Evolutionary conservation across 1,140 invertebrate genomes (phyloP).

Genomic region (Bilobella aurantiaca): DNA sequence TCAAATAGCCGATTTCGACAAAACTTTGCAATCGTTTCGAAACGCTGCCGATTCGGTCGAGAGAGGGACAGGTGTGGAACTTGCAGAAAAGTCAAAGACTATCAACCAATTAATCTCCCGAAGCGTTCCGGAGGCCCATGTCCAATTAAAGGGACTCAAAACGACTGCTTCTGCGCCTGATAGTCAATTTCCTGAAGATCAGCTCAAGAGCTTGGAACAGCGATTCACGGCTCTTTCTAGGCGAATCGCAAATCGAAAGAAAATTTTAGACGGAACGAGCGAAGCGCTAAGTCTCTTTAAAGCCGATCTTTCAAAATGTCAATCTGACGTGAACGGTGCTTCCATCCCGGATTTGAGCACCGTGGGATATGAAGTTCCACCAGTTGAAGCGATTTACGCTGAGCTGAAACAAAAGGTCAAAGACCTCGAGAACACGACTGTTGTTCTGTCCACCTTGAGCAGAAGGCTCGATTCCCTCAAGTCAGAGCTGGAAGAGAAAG

Average conservation of each 20-base stretch:
- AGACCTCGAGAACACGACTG: slow-evolving; percentile 72
- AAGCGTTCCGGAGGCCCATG: too few relatives aligned
- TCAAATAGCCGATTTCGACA: slow-evolving; percentile 59
- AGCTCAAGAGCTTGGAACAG: slow-evolving; percentile 68
- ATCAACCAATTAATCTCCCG: slow-evolving; percentile 51
- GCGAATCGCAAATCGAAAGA: slow-evolving; percentile 68
- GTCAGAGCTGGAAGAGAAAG: slow-evolving; percentile 65
- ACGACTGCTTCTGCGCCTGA: too few relatives aligned
- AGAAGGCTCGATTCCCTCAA: slow-evolving; percentile 72
- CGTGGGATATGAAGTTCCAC: slow-evolving; percentile 28
- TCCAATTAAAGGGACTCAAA: too few relatives aligned
- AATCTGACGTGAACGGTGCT: slow-evolving; percentile 9
- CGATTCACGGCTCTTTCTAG: slow-evolving; percentile 71
- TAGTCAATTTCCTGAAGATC: too few relatives aligned
- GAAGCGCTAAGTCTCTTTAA: slow-evolving; percentile 54
- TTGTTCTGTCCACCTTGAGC: slow-evolving; percentile 66
- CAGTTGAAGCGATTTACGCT: slow-evolving; percentile 15
- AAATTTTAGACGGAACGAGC: slow-evolving; percentile 61
- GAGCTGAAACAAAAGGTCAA: slow-evolving; percentile 45
- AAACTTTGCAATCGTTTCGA: slow-evolving; percentile 65
- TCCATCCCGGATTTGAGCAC: not conserved
- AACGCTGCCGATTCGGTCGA: slow-evolving; percentile 69
- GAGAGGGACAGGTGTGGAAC: slow-evolving; percentile 69
- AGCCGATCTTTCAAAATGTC: slow-evolving; percentile 31
- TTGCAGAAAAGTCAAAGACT: slow-evolving; percentile 61